Percentiles rank a stretch among this genome's conserved stretches.
Evolutionary conservation across 2,888 invertebrate species (phyloP).

Genomic region (Suillia variegata): DNA sequence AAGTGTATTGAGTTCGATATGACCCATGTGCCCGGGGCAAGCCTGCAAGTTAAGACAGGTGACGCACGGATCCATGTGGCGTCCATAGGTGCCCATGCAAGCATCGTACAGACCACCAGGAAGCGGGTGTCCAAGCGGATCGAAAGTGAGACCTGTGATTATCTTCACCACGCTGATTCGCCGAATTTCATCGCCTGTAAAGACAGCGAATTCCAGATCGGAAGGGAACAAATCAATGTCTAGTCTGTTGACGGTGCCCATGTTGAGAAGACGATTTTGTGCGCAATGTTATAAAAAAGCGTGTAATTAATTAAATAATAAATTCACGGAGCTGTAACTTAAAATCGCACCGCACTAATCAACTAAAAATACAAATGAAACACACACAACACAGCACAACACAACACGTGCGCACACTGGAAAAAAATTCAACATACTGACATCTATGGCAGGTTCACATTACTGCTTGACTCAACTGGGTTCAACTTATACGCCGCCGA

Average conservation of each 20-base stretch:
- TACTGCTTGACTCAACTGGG: too few species aligned
- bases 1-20: conserved; percentile 86
- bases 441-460: too few species aligned
- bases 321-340: too few species aligned
- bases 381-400: too few species aligned
- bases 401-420: too few species aligned
- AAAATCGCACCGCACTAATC: too few species aligned
- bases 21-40: conserved; percentile 94
- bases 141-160: conserved; percentile 78
- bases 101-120: conserved; percentile 91
- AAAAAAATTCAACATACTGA: too few species aligned
- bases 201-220: conserved; percentile 71
- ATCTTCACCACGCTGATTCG: conserved; percentile 83
- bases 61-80: conserved; percentile 69
- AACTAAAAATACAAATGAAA: too few species aligned
- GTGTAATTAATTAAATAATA: too few species aligned
- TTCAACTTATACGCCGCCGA: too few species aligned
- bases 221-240: conserved; percentile 54
- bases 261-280: too few species aligned
- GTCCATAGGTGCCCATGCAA: conserved; percentile 68
- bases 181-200: conserved; percentile 76
- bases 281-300: too few species aligned
- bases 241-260: conserved; percentile 22
- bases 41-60: conserved; percentile 74
- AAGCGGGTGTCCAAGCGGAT: conserved; percentile 80